A percentile compares a stretch with the other conserved stretches of the same genome.
Evolutionary conservation across 2,797 vertebrate genomes (phyloP).

Genomic region (Halcyon badia): DNA sequence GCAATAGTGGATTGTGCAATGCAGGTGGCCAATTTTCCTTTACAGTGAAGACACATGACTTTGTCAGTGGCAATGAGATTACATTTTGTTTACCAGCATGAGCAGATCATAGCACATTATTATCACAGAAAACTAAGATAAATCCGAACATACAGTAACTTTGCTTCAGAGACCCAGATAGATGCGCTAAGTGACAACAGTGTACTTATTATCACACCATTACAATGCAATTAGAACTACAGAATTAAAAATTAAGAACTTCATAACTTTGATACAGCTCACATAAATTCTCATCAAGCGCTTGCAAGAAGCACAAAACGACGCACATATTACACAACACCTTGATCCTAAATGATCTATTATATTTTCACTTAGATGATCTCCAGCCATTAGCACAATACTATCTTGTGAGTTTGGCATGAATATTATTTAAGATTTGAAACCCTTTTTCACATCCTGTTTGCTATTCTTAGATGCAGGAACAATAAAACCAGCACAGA

Average conservation of each 20-base stretch:
- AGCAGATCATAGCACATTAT: not conserved
- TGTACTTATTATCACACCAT: not conserved
- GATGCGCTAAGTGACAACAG: not conserved
- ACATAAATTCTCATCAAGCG: not conserved
- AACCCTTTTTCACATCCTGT: not conserved
- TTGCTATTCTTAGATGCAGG: not conserved
- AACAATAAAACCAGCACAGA: not conserved
- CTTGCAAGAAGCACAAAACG: not conserved
- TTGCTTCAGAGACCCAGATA: too few relatives aligned
- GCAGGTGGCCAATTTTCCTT: not conserved
- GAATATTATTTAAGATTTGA: not conserved
- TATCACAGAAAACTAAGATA: not conserved
- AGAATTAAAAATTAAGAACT: not conserved
- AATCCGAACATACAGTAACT: not conserved
- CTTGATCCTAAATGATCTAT: not conserved
- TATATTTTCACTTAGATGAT: not conserved
- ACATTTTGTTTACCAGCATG: not conserved
- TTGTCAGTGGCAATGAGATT: not conserved
- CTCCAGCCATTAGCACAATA: not conserved
- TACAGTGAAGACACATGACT: not conserved
- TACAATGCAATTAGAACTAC: not conserved
- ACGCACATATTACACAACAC: not conserved
- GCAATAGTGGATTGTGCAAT: fast-evolving
- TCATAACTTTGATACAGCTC: not conserved
- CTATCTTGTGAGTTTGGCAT: not conserved